These are phyloP conservation scores for Mormyrops boulengeri DNA, from an alignment of 2,797 vertebrate genomes.

Conservation along the genomic window DNA sequence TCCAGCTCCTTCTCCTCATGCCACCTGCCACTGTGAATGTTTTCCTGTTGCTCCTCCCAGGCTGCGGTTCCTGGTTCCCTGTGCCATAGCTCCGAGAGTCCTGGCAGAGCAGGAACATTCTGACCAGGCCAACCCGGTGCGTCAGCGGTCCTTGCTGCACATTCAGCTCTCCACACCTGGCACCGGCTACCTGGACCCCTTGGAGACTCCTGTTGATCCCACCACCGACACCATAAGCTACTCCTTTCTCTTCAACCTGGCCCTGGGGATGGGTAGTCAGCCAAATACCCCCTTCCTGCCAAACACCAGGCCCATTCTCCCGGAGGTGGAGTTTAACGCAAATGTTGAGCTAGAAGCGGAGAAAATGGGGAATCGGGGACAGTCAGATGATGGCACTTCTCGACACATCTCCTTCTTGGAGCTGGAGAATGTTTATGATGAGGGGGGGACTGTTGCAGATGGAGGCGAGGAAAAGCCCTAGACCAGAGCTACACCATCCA, in stretches of 20 bases:
- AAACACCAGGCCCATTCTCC: not conserved
- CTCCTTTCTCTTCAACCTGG: not conserved
- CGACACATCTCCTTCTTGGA: not conserved
- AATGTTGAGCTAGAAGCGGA: not conserved
- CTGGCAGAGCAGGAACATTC: not conserved
- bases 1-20: not conserved
- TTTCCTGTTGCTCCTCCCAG: not conserved
- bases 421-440: not conserved
- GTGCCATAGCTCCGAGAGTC: not conserved
- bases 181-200: no score
- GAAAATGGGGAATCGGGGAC: not conserved
- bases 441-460: not conserved
- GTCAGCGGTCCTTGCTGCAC: not conserved
- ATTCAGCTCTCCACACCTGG: not conserved
- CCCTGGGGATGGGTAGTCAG: not conserved
- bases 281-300: not conserved
- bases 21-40: not conserved
- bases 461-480: not conserved
- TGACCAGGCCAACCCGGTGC: not conserved
- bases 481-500: not conserved
- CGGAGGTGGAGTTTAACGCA: not conserved
- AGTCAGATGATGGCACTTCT: not conserved
- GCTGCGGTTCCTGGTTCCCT: not conserved
- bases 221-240: not conserved
- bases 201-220: not conserved